These are phyloP conservation scores for Peromyscus melanophrys DNA, from an alignment of 2,797 vertebrate species.

Conservation along the genomic window DNA sequence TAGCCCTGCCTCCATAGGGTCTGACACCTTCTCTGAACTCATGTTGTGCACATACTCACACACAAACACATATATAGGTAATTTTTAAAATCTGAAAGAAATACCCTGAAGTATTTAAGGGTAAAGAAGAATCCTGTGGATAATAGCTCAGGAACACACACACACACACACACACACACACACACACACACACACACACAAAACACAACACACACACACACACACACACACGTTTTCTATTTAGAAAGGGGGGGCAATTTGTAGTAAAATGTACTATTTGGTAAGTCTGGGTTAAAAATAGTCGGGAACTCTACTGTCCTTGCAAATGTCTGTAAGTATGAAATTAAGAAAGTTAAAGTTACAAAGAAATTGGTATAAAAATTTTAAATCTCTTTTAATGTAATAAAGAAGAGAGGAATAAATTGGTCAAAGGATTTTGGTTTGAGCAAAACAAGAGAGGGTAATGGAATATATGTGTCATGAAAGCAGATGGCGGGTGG, in stretches of 20 bases:
- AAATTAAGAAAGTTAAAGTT: conserved; percentile 26
- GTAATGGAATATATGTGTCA: neutral
- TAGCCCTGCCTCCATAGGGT: neutral
- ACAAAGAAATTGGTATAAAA: neutral
- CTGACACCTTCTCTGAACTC: neutral
- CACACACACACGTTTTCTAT: neutral
- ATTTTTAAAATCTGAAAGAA: neutral
- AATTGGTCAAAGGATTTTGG: neutral
- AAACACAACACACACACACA: neutral
- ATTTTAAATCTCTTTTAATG: neutral
- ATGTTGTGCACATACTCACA: neutral
- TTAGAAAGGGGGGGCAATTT: neutral
- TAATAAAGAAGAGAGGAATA: conserved; percentile 3
- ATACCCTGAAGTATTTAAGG: neutral
- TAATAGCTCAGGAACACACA: neutral
- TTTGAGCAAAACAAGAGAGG: neutral
- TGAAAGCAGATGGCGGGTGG: no score
- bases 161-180: neutral
- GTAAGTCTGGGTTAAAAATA: neutral
- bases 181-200: neutral
- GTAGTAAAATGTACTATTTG: neutral
- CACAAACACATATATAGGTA: neutral
- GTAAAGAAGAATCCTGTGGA: neutral
- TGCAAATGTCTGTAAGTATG: neutral
- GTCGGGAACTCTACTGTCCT: neutral